Evolutionary conservation across 2,797 vertebrate species (phyloP).

Genomic region (Chromobotia macracanthus): DNA sequence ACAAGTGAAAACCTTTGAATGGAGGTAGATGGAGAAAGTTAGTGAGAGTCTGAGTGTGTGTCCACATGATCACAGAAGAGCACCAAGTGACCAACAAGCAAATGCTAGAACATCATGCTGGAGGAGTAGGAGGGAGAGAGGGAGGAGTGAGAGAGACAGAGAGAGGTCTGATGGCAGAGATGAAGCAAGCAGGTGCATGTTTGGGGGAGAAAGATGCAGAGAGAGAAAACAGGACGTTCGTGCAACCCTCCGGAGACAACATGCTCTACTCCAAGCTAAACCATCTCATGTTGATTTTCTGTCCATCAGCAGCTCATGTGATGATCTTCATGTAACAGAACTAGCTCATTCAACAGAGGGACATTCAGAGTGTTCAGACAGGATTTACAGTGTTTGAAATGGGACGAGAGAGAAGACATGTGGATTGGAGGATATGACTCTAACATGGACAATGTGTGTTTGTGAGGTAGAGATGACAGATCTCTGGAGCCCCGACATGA

Average conservation of each 20-base stretch:
- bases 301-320: neutral
- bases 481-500: slow-evolving; percentile 55
- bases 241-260: neutral
- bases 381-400: neutral
- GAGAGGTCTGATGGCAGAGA: slow-evolving; percentile 56
- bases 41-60: neutral
- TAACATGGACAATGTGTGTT: slow-evolving; percentile 50
- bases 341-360: neutral
- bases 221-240: slow-evolving; percentile 1
- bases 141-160: slow-evolving; percentile 46
- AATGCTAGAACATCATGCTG: slow-evolving; percentile 10
- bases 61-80: slow-evolving; percentile 38
- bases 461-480: slow-evolving; percentile 63
- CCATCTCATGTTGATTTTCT: slow-evolving; percentile 16
- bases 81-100: slow-evolving; percentile 48
- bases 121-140: slow-evolving; percentile 51
- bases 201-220: slow-evolving; percentile 34
- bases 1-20: neutral
- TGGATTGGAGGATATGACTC: slow-evolving; percentile 19
- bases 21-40: slow-evolving; percentile 21
- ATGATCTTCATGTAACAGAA: slow-evolving; percentile 17
- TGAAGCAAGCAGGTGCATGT: slow-evolving; percentile 49
- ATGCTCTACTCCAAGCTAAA: slow-evolving; percentile 7
- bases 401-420: slow-evolving; percentile 13
- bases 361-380: slow-evolving; percentile 8